These are phyloP conservation scores for Eudemis profundana DNA, from an alignment of 2,888 invertebrate species.

Conservation along the genomic window DNA sequence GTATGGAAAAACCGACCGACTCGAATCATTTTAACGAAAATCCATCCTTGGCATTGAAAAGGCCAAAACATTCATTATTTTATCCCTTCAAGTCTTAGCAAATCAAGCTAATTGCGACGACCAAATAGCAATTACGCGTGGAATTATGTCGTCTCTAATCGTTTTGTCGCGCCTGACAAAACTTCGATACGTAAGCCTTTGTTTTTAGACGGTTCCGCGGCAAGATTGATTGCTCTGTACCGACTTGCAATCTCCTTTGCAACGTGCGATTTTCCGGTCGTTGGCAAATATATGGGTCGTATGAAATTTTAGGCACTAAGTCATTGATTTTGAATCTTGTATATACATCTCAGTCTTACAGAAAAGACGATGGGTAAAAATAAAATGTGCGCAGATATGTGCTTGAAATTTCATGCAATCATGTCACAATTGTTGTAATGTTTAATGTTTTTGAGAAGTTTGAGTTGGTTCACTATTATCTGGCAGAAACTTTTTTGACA, in stretches of 20 bases:
- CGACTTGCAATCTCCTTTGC: conserved; percentile 32
- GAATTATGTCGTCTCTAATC: conserved; percentile 37
- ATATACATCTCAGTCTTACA: too few relatives aligned
- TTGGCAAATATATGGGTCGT: neutral
- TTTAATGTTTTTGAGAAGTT: too few relatives aligned
- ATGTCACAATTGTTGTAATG: too few relatives aligned
- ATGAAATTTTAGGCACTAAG: too few relatives aligned
- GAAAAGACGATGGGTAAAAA: too few relatives aligned
- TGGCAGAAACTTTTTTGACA: too few relatives aligned
- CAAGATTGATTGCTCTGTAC: conserved; percentile 44
- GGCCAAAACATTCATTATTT: neutral
- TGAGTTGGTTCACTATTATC: too few relatives aligned
- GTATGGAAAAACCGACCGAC: too few relatives aligned
- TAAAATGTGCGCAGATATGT: too few relatives aligned
- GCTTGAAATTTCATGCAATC: too few relatives aligned
- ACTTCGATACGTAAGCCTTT: conserved; percentile 45
- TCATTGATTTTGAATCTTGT: too few relatives aligned
- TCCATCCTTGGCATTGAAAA: neutral
- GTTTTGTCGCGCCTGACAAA: conserved; percentile 44
- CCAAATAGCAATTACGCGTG: conserved; percentile 27
- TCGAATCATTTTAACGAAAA: too few relatives aligned
- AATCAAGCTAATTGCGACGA: conserved; percentile 18
- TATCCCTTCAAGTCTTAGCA: neutral
- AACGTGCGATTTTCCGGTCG: neutral
- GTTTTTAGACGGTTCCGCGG: conserved; percentile 43